Percentiles rank a stretch among this genome's conserved stretches.
Conservation (phyloP, 2,113 vertebrate genomes). For the Australoheros scitulus region DNA sequence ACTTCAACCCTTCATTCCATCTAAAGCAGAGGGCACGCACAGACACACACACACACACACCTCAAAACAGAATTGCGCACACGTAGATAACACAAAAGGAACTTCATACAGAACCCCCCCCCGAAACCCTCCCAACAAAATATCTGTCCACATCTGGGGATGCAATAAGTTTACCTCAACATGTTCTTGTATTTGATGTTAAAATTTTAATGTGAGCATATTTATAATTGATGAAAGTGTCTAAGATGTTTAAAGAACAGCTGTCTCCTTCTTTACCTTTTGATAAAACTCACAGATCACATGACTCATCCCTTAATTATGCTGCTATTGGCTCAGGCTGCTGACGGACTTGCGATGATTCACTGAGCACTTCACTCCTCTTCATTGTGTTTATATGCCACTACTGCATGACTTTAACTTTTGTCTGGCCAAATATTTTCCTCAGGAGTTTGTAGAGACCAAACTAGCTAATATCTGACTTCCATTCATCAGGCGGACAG, state of each 20-base stretch:
- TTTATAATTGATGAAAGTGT: fast-evolving
- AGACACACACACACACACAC: fast-evolving
- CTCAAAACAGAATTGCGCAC: too few relatives aligned
- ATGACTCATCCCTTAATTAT: fast-evolving
- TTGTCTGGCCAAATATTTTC: background rate
- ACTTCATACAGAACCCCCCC: too few relatives aligned
- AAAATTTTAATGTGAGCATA: background rate
- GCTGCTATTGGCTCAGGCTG: background rate
- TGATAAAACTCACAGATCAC: background rate
- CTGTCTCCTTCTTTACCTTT: background rate
- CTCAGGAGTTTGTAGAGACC: background rate
- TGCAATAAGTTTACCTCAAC: too few relatives aligned
- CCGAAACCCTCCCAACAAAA: background rate
- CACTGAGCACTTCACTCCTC: too few relatives aligned
- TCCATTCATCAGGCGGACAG: background rate
- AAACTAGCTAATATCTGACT: background rate
- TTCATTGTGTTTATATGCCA: background rate
- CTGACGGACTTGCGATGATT: background rate
- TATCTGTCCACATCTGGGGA: background rate
- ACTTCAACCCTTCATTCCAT: slow-evolving; percentile 35
- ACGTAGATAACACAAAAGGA: background rate
- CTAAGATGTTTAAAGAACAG: too few relatives aligned
- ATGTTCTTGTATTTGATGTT: background rate
- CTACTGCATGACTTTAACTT: fast-evolving
- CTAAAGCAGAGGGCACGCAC: background rate